Base-by-base conservation (phyloP, 2,888 invertebrate genomes). In the Cephus pulcher region DNA sequence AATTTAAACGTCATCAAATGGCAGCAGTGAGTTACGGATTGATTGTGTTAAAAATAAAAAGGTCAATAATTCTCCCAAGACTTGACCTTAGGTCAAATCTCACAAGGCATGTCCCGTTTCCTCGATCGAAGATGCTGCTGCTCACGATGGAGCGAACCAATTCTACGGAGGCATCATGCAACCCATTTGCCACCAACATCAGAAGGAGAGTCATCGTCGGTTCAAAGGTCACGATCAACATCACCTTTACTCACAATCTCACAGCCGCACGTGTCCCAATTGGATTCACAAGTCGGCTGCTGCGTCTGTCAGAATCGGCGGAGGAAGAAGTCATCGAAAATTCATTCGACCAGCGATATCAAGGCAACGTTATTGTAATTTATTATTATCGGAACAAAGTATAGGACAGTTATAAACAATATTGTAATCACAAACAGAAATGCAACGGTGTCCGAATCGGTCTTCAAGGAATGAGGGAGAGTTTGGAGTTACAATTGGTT, bases 91-190 rank as follows among this genome's bases (percentile, higher is more conserved):
- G 40, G 40, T 56, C 40, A 9, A 56, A 56, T 56, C 40, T 32
- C 9, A 40, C 15, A n/a, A 76, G n/a, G 35, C 70, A 87, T 86
- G 87, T 86, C 83, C 71, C 81, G 71, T 71, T 30, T 76, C n/a
- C 75, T 77, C 35, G 76, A 79, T 68, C 77, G 75, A 4, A 81
- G 79, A 75, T 81, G 75, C 80, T 81, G 77, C 75, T 83, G 81
- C 40, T 76, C 75, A 30, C 80, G 84, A 74, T 84, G 84, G 83
- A 86, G 82, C 70, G 83, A 87, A 56, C 80, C 83, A 11, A 76
- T 79, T 76, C 81, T 85, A 37, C 82, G 77, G 69, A 82, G 78
- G 68, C 77, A 79, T 73, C 75, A 76, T 79, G 40, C 78, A 11
- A 79, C 78, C n/a, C 78, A 80, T 71, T 82, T 80, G 15, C 71